Evolutionary conservation across 2,888 invertebrate genomes (phyloP), one percentile per base, ranked within the genome.

Genomic region (Linnaemya vulpina): DNA sequence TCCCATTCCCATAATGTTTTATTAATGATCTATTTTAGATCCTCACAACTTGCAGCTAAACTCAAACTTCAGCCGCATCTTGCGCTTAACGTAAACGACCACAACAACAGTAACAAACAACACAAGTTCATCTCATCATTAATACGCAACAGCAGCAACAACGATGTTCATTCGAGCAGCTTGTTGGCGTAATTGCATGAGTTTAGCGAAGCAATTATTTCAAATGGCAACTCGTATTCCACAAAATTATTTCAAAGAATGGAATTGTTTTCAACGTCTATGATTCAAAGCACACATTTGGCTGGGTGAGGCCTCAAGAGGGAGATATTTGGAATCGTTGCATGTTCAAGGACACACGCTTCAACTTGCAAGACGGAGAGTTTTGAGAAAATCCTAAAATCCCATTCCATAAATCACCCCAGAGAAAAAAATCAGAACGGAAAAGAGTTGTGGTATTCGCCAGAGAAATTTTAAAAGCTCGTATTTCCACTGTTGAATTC

Each of bases 1-100:
- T 17, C 51, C 51, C 51, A 87, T 88, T 88, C 88, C 88, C 88
- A 88, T 88, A 88, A 88, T 88, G 88, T 88, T 88, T 88, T 88
- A 88, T 88, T 88, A 88, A 88, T 88, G 86, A 86, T 82, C 70
- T 76, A 81, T 76, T 70, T 70, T 63, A 75, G 65, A 81, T 78
- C 77, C 78, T 79, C 76, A 71, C 78, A 80, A 81, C 83, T 80
- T 77, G 60, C 79, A 71, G 78, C 82, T 60, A 68, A 78, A 85
- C 62, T 68, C 73, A 55, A 30, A 15, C 77, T 81, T 51, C 60
- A 80, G 55, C 51, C 46, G 65, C 71, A 22, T 65, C 67, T 60
- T 67, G 35, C n/a, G 22, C 22, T 43, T 73, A 67, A 55, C 76
- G 67, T 67, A 74, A 65, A 53, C n/a, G 65, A 35, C 46, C 46